A percentile compares a stretch with the other conserved stretches of the same genome.
Evolutionary conservation across 2,113 vertebrate species (phyloP).

Genomic region (Oxyura jamaicensis): DNA sequence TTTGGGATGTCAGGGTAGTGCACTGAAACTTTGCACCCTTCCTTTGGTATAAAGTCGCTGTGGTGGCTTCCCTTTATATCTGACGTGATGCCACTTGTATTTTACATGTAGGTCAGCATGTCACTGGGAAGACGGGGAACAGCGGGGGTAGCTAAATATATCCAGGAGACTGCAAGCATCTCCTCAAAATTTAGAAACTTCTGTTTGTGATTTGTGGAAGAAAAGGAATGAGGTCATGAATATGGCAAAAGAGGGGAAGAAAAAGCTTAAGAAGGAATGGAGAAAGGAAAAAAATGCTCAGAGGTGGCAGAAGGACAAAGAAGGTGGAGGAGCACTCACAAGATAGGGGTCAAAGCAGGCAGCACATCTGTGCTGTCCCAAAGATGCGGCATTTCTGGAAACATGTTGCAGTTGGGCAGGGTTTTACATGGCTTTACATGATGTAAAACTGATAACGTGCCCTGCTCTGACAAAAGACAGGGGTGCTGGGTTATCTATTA

Average conservation of each 20-base stretch:
- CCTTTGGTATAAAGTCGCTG: background rate
- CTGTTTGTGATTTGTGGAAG: constrained; percentile 22
- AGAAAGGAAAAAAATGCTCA: background rate
- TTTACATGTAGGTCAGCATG: background rate
- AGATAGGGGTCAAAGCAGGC: background rate
- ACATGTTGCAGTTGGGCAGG: background rate
- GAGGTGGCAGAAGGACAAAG: background rate
- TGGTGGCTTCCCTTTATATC: background rate
- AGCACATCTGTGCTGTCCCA: background rate
- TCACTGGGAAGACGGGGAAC: background rate
- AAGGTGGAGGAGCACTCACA: background rate
- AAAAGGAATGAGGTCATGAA: constrained; percentile 11
- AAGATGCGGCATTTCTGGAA: background rate
- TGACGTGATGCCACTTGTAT: background rate
- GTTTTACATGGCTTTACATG: background rate
- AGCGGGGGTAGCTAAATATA: background rate
- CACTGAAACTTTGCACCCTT: background rate
- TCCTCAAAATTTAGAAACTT: constrained; percentile 31
- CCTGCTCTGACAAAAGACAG: background rate
- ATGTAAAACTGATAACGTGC: background rate
- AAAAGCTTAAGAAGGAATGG: background rate
- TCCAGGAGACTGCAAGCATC: background rate
- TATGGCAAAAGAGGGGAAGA: background rate
- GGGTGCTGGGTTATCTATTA: background rate
- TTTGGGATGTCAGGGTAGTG: background rate